Evolutionary conservation across 2,113 vertebrate species (phyloP).

Genomic region (Rhynchopsitta pachyrhyncha): DNA sequence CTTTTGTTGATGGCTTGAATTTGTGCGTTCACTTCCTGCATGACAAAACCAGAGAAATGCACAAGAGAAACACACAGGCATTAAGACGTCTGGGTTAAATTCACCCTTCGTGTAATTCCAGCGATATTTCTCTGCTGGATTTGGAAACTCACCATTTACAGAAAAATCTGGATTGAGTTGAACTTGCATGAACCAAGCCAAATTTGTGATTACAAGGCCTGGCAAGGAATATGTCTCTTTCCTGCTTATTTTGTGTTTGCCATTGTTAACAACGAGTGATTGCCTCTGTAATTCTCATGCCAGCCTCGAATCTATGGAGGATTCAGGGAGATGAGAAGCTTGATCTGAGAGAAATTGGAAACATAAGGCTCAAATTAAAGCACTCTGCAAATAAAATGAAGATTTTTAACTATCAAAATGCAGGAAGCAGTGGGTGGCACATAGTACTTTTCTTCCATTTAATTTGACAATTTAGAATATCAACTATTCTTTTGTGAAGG

Average conservation of each 20-base stretch:
- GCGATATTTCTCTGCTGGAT: neutral
- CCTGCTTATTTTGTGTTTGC: slow-evolving; percentile 21
- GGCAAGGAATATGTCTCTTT: slow-evolving; percentile 1
- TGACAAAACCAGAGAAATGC: neutral
- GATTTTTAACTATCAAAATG: slow-evolving; percentile 48
- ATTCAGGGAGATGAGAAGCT: slow-evolving; percentile 28
- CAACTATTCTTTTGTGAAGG: slow-evolving; percentile 30
- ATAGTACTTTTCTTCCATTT: slow-evolving; percentile 49
- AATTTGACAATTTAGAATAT: slow-evolving; percentile 49
- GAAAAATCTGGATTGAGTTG: slow-evolving; percentile 43
- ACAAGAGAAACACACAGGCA: neutral
- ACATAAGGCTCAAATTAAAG: slow-evolving; percentile 45
- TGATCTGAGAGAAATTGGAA: slow-evolving; percentile 51
- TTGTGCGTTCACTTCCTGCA: neutral
- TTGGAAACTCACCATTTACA: neutral
- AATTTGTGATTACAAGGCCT: slow-evolving; percentile 31
- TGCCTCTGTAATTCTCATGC: slow-evolving; percentile 33
- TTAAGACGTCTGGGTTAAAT: neutral
- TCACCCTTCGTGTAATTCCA: neutral
- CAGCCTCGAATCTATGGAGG: slow-evolving; percentile 17
- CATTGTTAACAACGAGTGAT: slow-evolving; percentile 7
- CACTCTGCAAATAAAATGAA: slow-evolving; percentile 36
- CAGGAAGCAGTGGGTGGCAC: slow-evolving; percentile 48
- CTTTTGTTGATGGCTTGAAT: neutral
- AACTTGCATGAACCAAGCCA: slow-evolving; percentile 29